Evolutionary conservation across 2,888 invertebrate species (phyloP), one percentile per base, ranked within the genome.

Genomic region (Meiosimyza platycephala): DNA sequence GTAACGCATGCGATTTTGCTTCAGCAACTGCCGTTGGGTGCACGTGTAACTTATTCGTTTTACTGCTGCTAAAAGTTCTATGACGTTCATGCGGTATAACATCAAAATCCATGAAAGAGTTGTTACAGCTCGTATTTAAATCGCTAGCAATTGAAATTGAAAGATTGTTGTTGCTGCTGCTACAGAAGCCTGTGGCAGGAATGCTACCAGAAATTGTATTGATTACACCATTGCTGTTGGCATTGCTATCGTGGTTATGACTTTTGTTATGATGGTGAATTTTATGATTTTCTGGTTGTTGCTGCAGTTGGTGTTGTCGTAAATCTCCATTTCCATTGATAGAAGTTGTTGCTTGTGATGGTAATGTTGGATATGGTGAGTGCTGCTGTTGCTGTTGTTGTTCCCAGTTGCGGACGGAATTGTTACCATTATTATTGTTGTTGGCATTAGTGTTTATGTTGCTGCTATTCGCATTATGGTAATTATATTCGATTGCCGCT

Each of bases 191-290:
- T 3, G 81, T 83, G 40, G 81, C 77, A 16, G 83, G 82, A 78
- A 86, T 84, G 65, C 83, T 82, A 48, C 86, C 86, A 51, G 86
- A 86, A 74, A 85, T 85, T 52, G 85, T 86, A 66, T 80, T 85
- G 79, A 85, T 83, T 64, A 84, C 79, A 12, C 81, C 77, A 51
- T 74, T 33, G 12, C 7, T 12, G 40, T 73, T 40, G 59, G 18
- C 28, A 7, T 18, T 55, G 18, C 15, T n/a, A 0, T 48, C 33
- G 9, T 16, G 40, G 52, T 18, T 33, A n/a, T 52, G 15, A 54
- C 48, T 62, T 22, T 54, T 51, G 62, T 67, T 70, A 50, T 71
- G 72, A 55, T 71, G 52, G 22, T 48, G 64, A 52, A 68, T 12
- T 47, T 47, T 12, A 15, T 51, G 64, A 52, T 65, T 48, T 63